Evolutionary conservation across 2,888 invertebrate genomes (phyloP).

Genomic region (Heteromyza rotundicornis): DNA sequence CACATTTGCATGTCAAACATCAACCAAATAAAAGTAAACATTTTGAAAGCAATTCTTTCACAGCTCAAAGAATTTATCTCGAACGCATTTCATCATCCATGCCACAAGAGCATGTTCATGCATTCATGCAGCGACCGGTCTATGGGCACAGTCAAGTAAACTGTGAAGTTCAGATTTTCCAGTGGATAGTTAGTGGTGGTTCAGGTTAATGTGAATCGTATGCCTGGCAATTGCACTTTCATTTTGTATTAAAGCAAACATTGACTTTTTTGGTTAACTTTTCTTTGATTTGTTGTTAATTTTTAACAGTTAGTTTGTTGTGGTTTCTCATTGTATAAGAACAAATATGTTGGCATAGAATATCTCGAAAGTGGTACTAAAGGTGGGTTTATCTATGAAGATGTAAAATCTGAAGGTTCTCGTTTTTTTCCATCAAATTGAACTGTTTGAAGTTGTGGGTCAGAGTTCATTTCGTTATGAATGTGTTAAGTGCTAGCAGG

Average conservation of each 20-base stretch:
- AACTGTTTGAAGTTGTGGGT: background rate
- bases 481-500: no score
- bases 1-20: background rate
- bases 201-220: no score
- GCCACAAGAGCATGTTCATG: background rate
- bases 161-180: no score
- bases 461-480: background rate
- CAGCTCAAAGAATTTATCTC: background rate
- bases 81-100: slow-evolving; percentile 1
- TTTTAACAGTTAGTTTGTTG: slow-evolving; percentile 1
- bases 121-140: background rate
- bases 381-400: background rate
- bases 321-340: no score
- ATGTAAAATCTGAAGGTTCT: background rate
- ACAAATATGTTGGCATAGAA: background rate
- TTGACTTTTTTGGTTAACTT: background rate
- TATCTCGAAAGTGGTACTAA: background rate
- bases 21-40: background rate
- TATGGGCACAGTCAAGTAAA: no score
- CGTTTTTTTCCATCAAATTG: background rate
- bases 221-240: background rate
- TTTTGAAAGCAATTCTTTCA: no score
- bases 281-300: background rate
- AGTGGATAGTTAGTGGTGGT: no score
- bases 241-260: background rate